Conservation (phyloP, 1,140 invertebrate species). For the Heliconius eleuchia region DNA sequence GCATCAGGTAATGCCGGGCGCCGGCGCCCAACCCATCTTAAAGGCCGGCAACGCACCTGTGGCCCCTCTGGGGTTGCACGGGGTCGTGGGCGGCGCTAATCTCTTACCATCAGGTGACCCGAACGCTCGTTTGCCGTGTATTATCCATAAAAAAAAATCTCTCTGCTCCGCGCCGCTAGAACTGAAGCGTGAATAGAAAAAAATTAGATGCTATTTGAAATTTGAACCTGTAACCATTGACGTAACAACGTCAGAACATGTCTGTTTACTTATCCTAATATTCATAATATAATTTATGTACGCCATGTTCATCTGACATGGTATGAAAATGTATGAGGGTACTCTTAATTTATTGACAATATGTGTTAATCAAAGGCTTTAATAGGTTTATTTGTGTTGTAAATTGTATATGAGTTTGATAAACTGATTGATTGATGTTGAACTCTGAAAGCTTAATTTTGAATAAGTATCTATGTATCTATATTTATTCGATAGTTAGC, state of each 20-base stretch:
- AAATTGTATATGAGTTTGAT: not conserved
- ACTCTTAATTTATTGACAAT: not conserved
- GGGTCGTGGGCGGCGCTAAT: too few relatives aligned
- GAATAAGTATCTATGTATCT: not conserved
- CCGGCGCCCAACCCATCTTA: too few relatives aligned
- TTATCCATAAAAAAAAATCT: too few relatives aligned
- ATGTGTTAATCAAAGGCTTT: constrained; percentile 3
- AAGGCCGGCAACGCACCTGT: too few relatives aligned
- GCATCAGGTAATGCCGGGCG: too few relatives aligned
- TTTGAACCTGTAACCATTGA: not conserved
- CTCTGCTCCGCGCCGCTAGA: too few relatives aligned
- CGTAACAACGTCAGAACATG: not conserved
- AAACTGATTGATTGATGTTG: not conserved
- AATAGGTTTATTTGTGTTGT: constrained; percentile 3
- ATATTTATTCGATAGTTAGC: too few relatives aligned
- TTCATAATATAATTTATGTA: constrained; percentile 2
- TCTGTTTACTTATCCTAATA: not conserved
- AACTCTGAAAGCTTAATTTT: not conserved
- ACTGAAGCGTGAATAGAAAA: too few relatives aligned
- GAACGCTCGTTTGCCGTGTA: too few relatives aligned
- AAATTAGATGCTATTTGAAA: not conserved
- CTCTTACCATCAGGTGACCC: too few relatives aligned
- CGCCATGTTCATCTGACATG: not conserved
- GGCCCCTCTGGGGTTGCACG: too few relatives aligned
- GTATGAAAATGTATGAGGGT: constrained; percentile 12